A percentile compares a stretch with the other conserved stretches of the same genome.
Evolutionary conservation across 2,888 invertebrate genomes (phyloP).

Genomic region (Nineta flava): DNA sequence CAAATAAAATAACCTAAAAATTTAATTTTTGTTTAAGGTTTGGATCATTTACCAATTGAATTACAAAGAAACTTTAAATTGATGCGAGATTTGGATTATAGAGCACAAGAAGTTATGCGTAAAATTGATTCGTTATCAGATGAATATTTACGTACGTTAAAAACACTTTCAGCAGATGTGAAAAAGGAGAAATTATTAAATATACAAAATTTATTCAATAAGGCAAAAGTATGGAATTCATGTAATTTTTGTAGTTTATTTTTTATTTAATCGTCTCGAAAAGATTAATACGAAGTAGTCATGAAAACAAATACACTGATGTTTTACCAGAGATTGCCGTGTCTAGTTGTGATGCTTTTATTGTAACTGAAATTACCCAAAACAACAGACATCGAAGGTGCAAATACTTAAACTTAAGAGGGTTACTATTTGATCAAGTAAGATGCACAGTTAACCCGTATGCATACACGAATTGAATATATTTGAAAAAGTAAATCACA

Average conservation of each 20-base stretch:
- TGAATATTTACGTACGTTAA: conserved; percentile 59
- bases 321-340: too few species aligned
- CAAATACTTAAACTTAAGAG: too few species aligned
- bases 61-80: conserved; percentile 88
- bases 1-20: not conserved
- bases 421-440: too few species aligned
- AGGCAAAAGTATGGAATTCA: conserved; percentile 46
- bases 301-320: too few species aligned
- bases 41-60: conserved; percentile 90
- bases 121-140: conserved; percentile 79
- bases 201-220: conserved; percentile 79
- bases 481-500: too few species aligned
- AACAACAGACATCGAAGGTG: too few species aligned
- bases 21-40: conserved; percentile 35
- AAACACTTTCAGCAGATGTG: conserved; percentile 57
- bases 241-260: not conserved
- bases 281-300: too few species aligned
- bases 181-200: conserved; percentile 68
- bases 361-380: too few species aligned
- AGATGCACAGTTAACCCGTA: too few species aligned
- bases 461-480: too few species aligned
- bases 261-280: not conserved
- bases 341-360: too few species aligned
- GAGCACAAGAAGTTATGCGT: conserved; percentile 80
- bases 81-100: conserved; percentile 87